These are phyloP conservation scores for Cerceris ruficornis DNA, from an alignment of 2,888 invertebrate genomes.

Conservation along the genomic window DNA sequence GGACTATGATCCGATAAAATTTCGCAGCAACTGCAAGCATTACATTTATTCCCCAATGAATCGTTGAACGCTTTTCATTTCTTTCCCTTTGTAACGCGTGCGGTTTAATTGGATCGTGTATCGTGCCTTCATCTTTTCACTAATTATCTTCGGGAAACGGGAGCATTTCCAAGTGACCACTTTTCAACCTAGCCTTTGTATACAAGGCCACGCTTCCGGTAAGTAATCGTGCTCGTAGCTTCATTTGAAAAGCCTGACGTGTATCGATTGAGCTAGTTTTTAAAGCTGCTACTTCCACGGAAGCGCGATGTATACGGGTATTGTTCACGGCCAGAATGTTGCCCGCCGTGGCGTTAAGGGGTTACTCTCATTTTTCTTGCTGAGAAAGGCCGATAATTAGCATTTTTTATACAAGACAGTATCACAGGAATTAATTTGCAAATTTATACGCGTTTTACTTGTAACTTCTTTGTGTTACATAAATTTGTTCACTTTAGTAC, in stretches of 20 bases:
- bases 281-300: neutral
- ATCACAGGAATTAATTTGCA: too few relatives aligned
- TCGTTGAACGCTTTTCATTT: slow-evolving; percentile 24
- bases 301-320: neutral
- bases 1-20: slow-evolving; percentile 21
- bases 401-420: too few relatives aligned
- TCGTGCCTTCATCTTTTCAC: slow-evolving; percentile 20
- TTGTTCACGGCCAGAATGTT: too few relatives aligned
- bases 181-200: slow-evolving; percentile 24
- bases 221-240: neutral
- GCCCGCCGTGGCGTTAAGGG: too few relatives aligned
- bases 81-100: slow-evolving; percentile 18
- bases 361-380: too few relatives aligned
- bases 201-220: neutral
- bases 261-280: neutral
- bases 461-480: too few relatives aligned
- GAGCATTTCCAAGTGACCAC: neutral
- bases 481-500: too few relatives aligned
- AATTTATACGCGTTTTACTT: too few relatives aligned
- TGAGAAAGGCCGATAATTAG: too few relatives aligned
- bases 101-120: slow-evolving; percentile 32
- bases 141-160: slow-evolving; percentile 30
- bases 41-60: slow-evolving; percentile 31
- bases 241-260: neutral
- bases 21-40: slow-evolving; percentile 32